Conservation (phyloP, 2,888 invertebrate species). For the Tubulanus polymorphus region DNA sequence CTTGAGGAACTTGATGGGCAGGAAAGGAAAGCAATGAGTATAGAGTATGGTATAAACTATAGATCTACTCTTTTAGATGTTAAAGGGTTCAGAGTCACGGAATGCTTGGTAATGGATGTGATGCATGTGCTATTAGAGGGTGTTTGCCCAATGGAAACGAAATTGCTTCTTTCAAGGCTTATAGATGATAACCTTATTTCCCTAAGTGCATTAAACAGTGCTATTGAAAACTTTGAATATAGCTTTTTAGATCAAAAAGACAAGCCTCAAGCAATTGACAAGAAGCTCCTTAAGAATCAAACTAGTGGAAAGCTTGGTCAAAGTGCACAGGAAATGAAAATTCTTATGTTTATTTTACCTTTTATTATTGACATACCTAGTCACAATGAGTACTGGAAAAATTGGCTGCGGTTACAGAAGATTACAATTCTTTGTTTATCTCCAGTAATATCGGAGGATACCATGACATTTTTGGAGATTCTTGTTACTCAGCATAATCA, state of each 20-base stretch:
- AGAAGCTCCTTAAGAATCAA: background rate
- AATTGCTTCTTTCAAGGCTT: background rate
- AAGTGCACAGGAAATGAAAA: background rate
- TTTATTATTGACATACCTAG: background rate
- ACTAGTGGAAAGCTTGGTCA: background rate
- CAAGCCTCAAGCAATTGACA: background rate
- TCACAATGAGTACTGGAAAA: background rate
- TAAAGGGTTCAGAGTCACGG: background rate
- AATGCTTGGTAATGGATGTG: background rate
- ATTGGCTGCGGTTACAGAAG: background rate
- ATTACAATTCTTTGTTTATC: background rate
- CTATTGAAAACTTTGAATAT: background rate
- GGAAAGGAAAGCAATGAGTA: background rate
- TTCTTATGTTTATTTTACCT: background rate
- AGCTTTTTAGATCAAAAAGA: background rate
- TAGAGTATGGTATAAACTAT: background rate
- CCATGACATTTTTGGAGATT: background rate
- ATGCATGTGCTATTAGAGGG: constrained; percentile 1
- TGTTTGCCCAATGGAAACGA: background rate
- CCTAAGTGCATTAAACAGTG: background rate
- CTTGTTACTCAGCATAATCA: background rate
- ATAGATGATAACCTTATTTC: background rate
- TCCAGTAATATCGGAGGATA: background rate
- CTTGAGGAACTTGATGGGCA: background rate
- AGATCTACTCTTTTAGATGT: background rate